Evolutionary conservation across 2,888 invertebrate genomes (phyloP), one percentile per base, ranked within the genome.

Genomic region (Halocaridina rubra): DNA sequence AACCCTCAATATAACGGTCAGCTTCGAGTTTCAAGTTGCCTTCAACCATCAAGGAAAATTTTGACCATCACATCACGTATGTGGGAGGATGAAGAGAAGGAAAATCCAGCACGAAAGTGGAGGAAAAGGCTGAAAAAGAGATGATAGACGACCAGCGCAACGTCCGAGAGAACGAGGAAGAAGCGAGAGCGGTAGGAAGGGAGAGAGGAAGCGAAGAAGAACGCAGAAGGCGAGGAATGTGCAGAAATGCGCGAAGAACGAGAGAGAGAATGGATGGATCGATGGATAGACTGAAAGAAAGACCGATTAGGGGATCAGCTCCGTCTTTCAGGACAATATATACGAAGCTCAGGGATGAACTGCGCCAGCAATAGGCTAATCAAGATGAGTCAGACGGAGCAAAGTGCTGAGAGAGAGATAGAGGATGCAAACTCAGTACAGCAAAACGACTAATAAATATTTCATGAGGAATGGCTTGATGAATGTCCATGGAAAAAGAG

Each of bases 1-100:
- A 77, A 71, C 77, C 82, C 82, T 82, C 82, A 82, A 82, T 82
- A 82, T 82, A 82, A 77, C 82, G 82, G 74, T 82, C 82, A 82
- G 53, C 82, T 77, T 71, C 57, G 71, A 69, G 76, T 77, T n/a
- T 77, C 82, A 77, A 77, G 82, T 82, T 82, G 77, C 69, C 29
- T 7, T 27, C 33, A 39, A 46, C 32, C 76, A 53, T 77, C 82
- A 69, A 29, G 71, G 33, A 32, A 33, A 53, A 59, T 77, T 77
- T 71, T 77, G 82, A 71, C 30, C 59, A 71, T 69, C 82, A 59
- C n/a, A 64, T 82, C 77, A 71, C 39, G 75, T 30, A 64, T 30
- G 30, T 16, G 33, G 71, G 71, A 53, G 53, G 67, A 75, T 32
- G 61, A 67, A 24, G 46, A 24, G 16, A 24, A 27, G 30, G 10